Evolutionary conservation across 2,888 invertebrate genomes (phyloP).

Genomic region (Chironomus tentans): DNA sequence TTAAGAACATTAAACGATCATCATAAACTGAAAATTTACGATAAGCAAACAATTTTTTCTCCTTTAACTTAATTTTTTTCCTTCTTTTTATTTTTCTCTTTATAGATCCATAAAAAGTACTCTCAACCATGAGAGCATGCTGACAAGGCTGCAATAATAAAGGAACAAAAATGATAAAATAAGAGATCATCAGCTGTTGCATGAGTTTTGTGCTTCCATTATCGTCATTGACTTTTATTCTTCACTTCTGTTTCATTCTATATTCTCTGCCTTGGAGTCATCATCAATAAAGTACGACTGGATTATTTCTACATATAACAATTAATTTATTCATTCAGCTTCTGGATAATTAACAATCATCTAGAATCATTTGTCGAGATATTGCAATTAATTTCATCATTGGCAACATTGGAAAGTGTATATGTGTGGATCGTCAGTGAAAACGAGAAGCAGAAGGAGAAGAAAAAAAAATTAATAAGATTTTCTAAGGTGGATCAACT

Average conservation of each 20-base stretch:
- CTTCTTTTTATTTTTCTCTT: not conserved
- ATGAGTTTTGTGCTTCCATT: not conserved
- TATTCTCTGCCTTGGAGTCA: not conserved
- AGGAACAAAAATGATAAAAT: not conserved
- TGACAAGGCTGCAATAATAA: not conserved
- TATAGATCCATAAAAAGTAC: not conserved
- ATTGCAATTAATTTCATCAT: not conserved
- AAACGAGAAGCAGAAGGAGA: no score
- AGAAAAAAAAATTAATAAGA: no score
- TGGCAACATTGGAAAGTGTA: not conserved
- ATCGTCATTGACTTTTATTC: not conserved
- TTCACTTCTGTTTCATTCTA: not conserved
- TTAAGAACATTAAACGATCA: not conserved
- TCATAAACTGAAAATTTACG: no score
- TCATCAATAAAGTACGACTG: not conserved
- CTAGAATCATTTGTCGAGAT: not conserved
- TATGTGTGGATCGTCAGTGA: not conserved
- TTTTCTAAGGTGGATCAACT: not conserved
- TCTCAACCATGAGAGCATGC: not conserved
- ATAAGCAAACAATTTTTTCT: no score
- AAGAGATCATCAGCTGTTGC: not conserved
- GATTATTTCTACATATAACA: no score
- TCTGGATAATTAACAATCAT: not conserved
- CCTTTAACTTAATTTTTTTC: not conserved
- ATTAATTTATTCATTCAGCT: not conserved